Evolutionary conservation across 2,888 invertebrate genomes (phyloP).

Genomic region (Synanthedon andrenaeformis): DNA sequence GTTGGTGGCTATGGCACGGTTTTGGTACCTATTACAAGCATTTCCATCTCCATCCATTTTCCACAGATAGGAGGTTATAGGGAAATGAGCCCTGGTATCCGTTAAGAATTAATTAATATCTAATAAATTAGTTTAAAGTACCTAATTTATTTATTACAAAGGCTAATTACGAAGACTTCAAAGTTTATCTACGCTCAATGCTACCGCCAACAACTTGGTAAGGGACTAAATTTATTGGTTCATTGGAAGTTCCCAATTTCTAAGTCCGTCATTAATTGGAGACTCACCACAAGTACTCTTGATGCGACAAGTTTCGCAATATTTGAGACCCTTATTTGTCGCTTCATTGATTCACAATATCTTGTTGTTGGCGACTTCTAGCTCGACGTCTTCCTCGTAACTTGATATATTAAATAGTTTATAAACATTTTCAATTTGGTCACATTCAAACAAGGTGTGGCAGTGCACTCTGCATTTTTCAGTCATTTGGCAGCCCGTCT

Average conservation of each 20-base stretch:
- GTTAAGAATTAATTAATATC: too few species aligned
- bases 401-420: too few species aligned
- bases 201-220: slow-evolving; percentile 9
- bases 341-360: slow-evolving; percentile 28
- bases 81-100: too few species aligned
- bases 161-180: background rate
- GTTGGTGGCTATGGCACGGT: too few species aligned
- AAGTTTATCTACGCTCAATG: background rate
- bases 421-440: too few species aligned
- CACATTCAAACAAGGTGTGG: too few species aligned
- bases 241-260: slow-evolving; percentile 38
- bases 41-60: too few species aligned
- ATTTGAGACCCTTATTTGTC: slow-evolving; percentile 44
- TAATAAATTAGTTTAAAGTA: too few species aligned
- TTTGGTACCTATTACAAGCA: too few species aligned
- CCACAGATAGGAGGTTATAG: too few species aligned
- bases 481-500: too few species aligned
- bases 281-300: slow-evolving; percentile 28
- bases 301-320: slow-evolving; percentile 33
- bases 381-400: background rate
- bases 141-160: background rate
- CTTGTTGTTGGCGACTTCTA: background rate
- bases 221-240: slow-evolving; percentile 37
- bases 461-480: too few species aligned
- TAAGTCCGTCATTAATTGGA: slow-evolving; percentile 48